A percentile compares a stretch with the other conserved stretches of the same genome.
Conservation (phyloP, 2,113 vertebrate species). For the Anolis carolinensis region DNA sequence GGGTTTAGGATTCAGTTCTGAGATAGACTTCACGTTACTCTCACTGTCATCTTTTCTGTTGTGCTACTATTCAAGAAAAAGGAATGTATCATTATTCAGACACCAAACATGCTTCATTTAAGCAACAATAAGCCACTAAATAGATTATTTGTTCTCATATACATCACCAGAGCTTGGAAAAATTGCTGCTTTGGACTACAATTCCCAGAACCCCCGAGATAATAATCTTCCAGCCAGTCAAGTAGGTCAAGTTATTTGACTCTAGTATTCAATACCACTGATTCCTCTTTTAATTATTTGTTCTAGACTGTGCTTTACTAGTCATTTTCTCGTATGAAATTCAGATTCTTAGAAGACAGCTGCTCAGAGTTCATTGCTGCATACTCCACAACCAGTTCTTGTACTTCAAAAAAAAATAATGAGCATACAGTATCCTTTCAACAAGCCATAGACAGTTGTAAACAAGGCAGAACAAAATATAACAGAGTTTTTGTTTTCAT, state of each 20-base stretch:
- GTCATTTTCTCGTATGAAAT: neutral
- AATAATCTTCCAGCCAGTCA: neutral
- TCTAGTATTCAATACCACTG: neutral
- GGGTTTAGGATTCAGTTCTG: slow-evolving; percentile 64
- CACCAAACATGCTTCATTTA: slow-evolving; percentile 38
- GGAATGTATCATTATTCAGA: slow-evolving; percentile 48
- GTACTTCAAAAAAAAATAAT: slow-evolving; percentile 60
- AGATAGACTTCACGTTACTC: slow-evolving; percentile 48
- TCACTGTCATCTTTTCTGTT: slow-evolving; percentile 14
- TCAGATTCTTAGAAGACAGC: slow-evolving; percentile 58
- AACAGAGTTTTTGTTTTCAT: slow-evolving; percentile 5
- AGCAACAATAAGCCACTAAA: slow-evolving; percentile 19
- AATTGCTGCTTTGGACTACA: neutral
- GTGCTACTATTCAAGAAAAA: slow-evolving; percentile 36
- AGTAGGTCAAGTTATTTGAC: too few species aligned
- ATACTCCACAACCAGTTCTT: slow-evolving; percentile 46
- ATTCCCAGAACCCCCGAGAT: neutral
- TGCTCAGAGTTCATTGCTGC: slow-evolving; percentile 63
- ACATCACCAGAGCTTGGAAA: neutral
- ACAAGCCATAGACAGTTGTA: slow-evolving; percentile 36
- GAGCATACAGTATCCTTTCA: slow-evolving; percentile 56
- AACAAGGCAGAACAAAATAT: slow-evolving; percentile 48
- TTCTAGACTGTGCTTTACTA: neutral
- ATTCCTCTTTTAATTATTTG: neutral
- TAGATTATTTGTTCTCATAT: neutral